Base-by-base conservation (phyloP, 2,797 vertebrate species). In the Podargus strigoides region DNA sequence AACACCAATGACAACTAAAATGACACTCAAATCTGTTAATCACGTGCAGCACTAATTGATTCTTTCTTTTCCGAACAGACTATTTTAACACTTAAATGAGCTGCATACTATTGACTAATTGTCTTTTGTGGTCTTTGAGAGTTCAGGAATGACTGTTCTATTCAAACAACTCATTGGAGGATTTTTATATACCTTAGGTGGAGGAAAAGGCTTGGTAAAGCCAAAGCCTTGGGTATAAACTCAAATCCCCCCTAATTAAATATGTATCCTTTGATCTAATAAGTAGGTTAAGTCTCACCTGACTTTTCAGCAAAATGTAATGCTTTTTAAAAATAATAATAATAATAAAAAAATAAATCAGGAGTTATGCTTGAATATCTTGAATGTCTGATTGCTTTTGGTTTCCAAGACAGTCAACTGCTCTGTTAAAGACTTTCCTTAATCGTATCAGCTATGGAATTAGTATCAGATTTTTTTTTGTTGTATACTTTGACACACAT, bases 231-330 rank as follows among this genome's bases (percentile, higher is more conserved):
- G 30, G 62, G 81, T 92, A 86, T 88, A 87, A 81, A 84, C 88
- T 96, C 81, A 97, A 62, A 92, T 86, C 55, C 87, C 74, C 68
- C n/a, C 82, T 93, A 88, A 97, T 97, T 81, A 95, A 97, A 95
- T 92, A 94, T 60, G 52, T 63, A 81, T 72, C 62, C 37, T 93
- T 96, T 96, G 95, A 97, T 97, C 89, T 93, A 96, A 87, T 96
- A 96, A 97, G 60, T 79, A 95, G 89, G 85, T 95, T 91, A 87
- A 80, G 50, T 93, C 95, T 96, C 32, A 12, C 91, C 64, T 93
- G 92, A 94, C 82, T 95, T 95, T 86, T 93, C 70, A 89, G 82
- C 90, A 84, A 93, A 95, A 95, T 73, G 26, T 52, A 92, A 93
- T 53, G 47, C 32, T 94, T 37, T 92, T 96, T 75, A 67, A n/a